Evolutionary conservation across 2,797 vertebrate genomes (phyloP).

Genomic region (Danio tinwini): DNA sequence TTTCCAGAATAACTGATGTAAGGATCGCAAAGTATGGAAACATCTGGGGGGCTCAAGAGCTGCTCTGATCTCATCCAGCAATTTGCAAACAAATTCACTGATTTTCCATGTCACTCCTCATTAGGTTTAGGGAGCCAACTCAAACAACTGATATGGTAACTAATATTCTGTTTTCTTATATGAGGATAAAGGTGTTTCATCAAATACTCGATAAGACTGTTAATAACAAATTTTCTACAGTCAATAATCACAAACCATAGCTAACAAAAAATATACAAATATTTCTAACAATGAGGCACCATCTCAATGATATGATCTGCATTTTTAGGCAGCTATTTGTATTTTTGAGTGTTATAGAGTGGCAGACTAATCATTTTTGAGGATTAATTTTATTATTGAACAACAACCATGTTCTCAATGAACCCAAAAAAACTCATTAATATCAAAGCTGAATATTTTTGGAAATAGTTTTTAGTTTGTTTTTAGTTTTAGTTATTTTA

Average conservation of each 20-base stretch:
- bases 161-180: not conserved
- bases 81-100: slow-evolving; percentile 52
- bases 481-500: no score
- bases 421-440: no score
- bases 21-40: not conserved
- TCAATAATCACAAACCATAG: not conserved
- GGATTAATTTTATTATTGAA: no score
- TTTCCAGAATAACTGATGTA: not conserved
- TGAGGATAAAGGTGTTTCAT: not conserved
- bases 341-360: not conserved
- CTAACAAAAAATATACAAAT: not conserved
- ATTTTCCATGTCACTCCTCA: slow-evolving; percentile 64
- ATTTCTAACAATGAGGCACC: not conserved
- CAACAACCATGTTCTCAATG: no score
- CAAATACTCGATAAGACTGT: not conserved
- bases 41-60: slow-evolving; percentile 60
- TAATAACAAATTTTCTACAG: not conserved
- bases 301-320: not conserved
- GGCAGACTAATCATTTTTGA: not conserved
- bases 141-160: slow-evolving; percentile 46
- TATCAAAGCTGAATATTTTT: no score
- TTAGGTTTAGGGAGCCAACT: slow-evolving; percentile 47
- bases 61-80: slow-evolving; percentile 58
- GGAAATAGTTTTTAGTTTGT: no score
- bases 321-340: not conserved